These are phyloP conservation scores for Dilophus febrilis DNA, from an alignment of 2,888 invertebrate genomes.

Conservation along the genomic window DNA sequence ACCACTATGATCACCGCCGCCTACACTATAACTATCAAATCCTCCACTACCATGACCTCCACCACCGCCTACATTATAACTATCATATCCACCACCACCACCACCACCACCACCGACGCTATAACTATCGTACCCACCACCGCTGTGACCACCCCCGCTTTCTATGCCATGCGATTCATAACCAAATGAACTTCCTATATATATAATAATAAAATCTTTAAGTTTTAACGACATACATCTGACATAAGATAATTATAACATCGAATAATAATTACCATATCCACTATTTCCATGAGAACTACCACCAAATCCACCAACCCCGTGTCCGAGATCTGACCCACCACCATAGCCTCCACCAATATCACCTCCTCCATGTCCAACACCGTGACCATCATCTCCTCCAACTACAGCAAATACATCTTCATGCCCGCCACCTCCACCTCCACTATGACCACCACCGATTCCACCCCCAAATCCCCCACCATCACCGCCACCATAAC, in stretches of 20 bases:
- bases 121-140: neutral
- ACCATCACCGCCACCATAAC: neutral
- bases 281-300: neutral
- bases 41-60: neutral
- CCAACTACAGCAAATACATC: neutral
- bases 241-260: too few relatives aligned
- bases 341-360: slow-evolving; percentile 4
- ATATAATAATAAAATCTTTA: too few relatives aligned
- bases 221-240: too few relatives aligned
- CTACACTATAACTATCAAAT: neutral
- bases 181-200: neutral
- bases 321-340: neutral
- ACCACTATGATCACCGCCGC: neutral
- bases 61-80: neutral
- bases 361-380: neutral
- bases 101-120: slow-evolving; percentile 1
- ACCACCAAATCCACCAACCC: slow-evolving; percentile 3
- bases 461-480: neutral
- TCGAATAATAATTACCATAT: too few relatives aligned
- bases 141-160: neutral
- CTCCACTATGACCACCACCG: neutral
- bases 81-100: slow-evolving; percentile 2
- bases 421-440: neutral
- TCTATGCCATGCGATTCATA: neutral
- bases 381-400: neutral